These are phyloP conservation scores for Mirounga angustirostris DNA, from an alignment of 2,113 vertebrate genomes.

Conservation along the genomic window DNA sequence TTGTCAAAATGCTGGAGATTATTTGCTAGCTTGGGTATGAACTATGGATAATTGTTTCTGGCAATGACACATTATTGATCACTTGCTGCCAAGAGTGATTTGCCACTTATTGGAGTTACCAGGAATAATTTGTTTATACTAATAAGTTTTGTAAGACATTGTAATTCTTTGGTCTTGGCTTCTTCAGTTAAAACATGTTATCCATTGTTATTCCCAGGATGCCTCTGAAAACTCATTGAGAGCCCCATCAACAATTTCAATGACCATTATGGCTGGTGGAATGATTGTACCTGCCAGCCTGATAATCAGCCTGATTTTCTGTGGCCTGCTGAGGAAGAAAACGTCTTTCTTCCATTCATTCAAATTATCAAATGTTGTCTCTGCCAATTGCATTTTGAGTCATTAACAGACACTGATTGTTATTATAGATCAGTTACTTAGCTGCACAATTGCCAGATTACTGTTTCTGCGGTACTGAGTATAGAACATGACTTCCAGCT, in stretches of 20 bases:
- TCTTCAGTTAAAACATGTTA: conserved; percentile 11
- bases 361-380: neutral
- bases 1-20: neutral
- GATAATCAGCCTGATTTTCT: neutral
- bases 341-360: neutral
- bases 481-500: neutral
- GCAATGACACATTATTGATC: neutral
- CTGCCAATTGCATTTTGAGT: neutral
- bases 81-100: neutral
- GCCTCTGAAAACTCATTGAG: neutral
- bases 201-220: neutral
- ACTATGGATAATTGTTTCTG: neutral
- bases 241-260: neutral
- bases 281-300: neutral
- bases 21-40: neutral
- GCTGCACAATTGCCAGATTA: conserved; percentile 10
- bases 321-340: neutral
- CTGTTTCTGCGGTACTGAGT: neutral
- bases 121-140: conserved; percentile 7
- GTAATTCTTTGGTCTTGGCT: neutral
- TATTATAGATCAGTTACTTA: conserved; percentile 13
- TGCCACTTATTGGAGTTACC: neutral
- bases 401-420: neutral
- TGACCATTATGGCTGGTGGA: neutral
- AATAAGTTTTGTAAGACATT: neutral